These are phyloP conservation scores for Oreotrochilus melanogaster DNA, from an alignment of 2,113 vertebrate genomes.

Conservation along the genomic window DNA sequence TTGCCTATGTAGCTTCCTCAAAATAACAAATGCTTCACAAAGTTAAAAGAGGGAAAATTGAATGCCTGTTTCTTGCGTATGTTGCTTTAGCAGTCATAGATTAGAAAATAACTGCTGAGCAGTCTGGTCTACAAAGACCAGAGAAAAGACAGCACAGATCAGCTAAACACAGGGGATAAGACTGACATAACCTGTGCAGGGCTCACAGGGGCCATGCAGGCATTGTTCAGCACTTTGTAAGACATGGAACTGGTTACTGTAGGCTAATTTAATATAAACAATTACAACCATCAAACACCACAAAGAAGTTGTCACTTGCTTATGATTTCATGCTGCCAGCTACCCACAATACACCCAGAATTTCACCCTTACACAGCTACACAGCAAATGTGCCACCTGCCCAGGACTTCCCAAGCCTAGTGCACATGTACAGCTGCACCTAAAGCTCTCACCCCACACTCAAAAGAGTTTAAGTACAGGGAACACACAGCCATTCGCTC, in stretches of 20 bases:
- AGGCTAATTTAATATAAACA: conserved; percentile 6
- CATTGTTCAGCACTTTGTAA: conserved; percentile 36
- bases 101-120: background rate
- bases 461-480: fast-evolving
- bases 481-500: background rate
- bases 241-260: background rate
- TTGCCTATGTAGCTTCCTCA: background rate
- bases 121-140: background rate
- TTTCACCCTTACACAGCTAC: background rate
- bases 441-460: too few species aligned
- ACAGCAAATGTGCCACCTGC: background rate
- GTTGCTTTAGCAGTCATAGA: background rate
- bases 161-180: background rate
- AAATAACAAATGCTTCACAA: background rate
- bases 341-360: background rate
- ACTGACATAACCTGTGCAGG: background rate
- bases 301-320: background rate
- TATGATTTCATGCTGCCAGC: background rate
- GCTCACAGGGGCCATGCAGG: background rate
- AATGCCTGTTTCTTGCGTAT: background rate
- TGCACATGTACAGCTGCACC: fast-evolving
- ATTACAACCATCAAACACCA: conserved; percentile 23
- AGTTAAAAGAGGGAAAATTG: conserved; percentile 34
- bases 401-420: background rate
- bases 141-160: conserved; percentile 1